Evolutionary conservation across 2,888 invertebrate genomes (phyloP).

Genomic region (Lycophotia porphyrea): DNA sequence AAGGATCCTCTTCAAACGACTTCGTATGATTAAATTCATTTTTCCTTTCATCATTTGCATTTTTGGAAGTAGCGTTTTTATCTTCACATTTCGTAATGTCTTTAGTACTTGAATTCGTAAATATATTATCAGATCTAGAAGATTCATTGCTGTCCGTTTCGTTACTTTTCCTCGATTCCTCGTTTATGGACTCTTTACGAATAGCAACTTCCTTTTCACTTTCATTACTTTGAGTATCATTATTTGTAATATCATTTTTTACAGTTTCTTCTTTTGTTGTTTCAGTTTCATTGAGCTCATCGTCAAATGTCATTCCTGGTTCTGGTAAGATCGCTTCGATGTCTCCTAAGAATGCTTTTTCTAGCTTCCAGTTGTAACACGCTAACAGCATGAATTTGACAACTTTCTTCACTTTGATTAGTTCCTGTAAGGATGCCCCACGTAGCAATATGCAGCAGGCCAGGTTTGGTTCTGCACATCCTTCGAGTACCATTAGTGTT

Average conservation of each 20-base stretch:
- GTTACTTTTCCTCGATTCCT: conserved; percentile 58
- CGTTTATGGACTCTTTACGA: conserved; percentile 43
- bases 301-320: conserved; percentile 83
- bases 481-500: conserved; percentile 98
- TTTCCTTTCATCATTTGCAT: conserved; percentile 53
- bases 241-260: conserved; percentile 41
- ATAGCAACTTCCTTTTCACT: conserved; percentile 17
- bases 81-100: conserved; percentile 47
- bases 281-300: conserved; percentile 72
- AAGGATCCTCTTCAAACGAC: conserved; percentile 71
- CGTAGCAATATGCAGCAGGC: conserved; percentile 97
- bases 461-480: conserved; percentile 94
- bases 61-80: conserved; percentile 16
- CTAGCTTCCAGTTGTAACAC: conserved; percentile 97
- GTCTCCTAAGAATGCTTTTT: conserved; percentile 97
- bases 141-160: conserved; percentile 67
- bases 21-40: conserved; percentile 40
- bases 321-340: conserved; percentile 91
- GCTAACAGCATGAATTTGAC: conserved; percentile 95
- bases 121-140: conserved; percentile 66
- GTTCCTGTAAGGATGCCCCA: conserved; percentile 93
- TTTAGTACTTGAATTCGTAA: conserved; percentile 53
- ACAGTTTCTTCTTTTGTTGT: conserved; percentile 38
- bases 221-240: conserved; percentile 35
- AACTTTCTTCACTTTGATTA: conserved; percentile 95